Evolutionary conservation across 2,113 vertebrate genomes (phyloP), one percentile per base, ranked within the genome.

Genomic region (Chionomys nivalis): DNA sequence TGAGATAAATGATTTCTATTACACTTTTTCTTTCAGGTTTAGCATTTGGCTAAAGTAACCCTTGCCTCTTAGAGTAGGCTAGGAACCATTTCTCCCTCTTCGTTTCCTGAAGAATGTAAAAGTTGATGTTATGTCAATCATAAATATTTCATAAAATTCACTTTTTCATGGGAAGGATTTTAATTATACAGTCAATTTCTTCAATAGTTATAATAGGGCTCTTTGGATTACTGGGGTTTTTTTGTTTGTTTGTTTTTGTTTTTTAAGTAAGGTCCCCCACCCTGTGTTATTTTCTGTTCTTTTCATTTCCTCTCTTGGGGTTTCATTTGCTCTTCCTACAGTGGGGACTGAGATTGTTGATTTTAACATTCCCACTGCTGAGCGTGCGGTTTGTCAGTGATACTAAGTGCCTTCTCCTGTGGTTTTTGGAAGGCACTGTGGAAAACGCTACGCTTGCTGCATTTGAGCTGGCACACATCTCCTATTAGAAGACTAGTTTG

Each of bases 231-330:
- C 76, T 49, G 0, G 70, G 70, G 1, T 81, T 94, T 82, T 85
- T 86, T 86, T 90, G 82, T 61, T 86, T 82, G 7, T 14, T 83
- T 83, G 23, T 63, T 83, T 72, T 44, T 55, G 39, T 85, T 73
- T 39, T 55, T 49, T n/a, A 63, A 44, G 39, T 66, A 47, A 36
- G 28, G 21, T 17, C 0, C 61, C 28, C 2, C 58, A 5, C 39
- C 31, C 55, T 79, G 76, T 79, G 66, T 66, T 90, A 31, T 58
- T 91, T 96, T 93, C 76, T 94, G 10, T 94, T 91, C 33, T 93
- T 42, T 78, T 90, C n/a, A 52, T 88, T 97, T 88, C 68, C 28
- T 94, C 82, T 72, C 31, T 90, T 92, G 93, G 36, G 17, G 1
- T 63, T 96, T 89, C 66, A 39, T 92, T 91, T 93, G 52, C 31